Evolutionary conservation across 2,113 vertebrate species (phyloP), one percentile per base, ranked within the genome.

Genomic region (Limanda limanda): DNA sequence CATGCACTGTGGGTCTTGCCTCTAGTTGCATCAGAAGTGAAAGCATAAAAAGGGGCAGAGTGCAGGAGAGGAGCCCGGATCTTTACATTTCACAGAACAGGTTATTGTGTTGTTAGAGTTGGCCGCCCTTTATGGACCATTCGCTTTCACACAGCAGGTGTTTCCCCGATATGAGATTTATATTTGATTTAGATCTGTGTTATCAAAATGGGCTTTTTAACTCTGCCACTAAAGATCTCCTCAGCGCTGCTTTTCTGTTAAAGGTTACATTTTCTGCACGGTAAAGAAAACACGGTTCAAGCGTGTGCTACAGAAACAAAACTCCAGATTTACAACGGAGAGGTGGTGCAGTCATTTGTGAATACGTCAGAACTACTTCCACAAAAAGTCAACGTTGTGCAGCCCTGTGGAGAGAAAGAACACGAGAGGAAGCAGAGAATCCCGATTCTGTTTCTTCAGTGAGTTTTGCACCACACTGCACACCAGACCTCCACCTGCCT

Each of bases 1-100:
- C 47, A 56, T 81, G 63, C 57, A 68, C 75, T 72, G 71, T 68
- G 81, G 37, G 25, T 87, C 80, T 93, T 91, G 80, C 89, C 37
- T 55, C 21, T 62, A 74, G 81, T 93, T 92, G 90, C 91, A 88
- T 93, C 90, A 92, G 83, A 76, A 80, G 64, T 56, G 17, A 68
- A 70, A 55, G 69, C 51, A 52, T 31, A 35, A 72, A 72, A 69
- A 24, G 31, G 5, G 5, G 42, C 21, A 5, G 55, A 56, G 21
- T 45, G 58, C 21, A 68, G 27, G 37, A 47, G 74, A 37, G 73
- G 18, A 61, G 63, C 57, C 8, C n/a, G 42, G 55, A 66, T 62
- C 63, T 65, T 71, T 48, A 57, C 63, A 70, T 75, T 82, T 58
- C 42, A 45, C 74, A 79, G 57, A 73, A 76, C 62, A 82, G 59